phyloP scores from a whole-genome alignment of 2,888 invertebrate species.

The Leptogaster cylindrica region DNA sequence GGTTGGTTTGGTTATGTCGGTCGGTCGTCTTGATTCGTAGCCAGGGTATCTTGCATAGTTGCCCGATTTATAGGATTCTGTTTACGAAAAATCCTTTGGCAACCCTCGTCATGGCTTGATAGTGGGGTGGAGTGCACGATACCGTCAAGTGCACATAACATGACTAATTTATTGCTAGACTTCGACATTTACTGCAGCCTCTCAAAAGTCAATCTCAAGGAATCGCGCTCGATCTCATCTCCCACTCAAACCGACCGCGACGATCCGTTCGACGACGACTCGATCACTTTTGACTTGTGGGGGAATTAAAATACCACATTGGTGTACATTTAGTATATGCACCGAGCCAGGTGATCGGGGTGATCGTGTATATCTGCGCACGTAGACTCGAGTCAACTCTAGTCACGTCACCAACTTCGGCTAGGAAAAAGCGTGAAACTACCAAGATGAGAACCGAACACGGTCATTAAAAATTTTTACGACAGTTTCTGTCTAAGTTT shows the following conservation, averaged over 20 bases:
- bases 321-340: too few relatives aligned
- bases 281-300: too few relatives aligned
- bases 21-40: too few relatives aligned
- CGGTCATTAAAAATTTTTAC: conserved; percentile 42
- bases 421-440: conserved; percentile 44
- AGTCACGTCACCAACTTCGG: not conserved
- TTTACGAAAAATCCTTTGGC: too few relatives aligned
- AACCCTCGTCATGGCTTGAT: too few relatives aligned
- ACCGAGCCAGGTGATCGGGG: too few relatives aligned
- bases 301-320: too few relatives aligned
- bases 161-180: conserved; percentile 44
- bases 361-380: too few relatives aligned
- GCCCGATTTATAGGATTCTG: too few relatives aligned
- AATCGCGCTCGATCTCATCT: conserved; percentile 1
- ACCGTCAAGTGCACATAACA: conserved; percentile 42
- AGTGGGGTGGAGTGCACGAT: not conserved
- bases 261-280: not conserved
- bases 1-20: too few relatives aligned
- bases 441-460: conserved; percentile 41
- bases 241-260: not conserved
- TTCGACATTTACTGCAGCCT: conserved; percentile 43
- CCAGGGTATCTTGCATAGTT: too few relatives aligned
- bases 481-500: conserved; percentile 24
- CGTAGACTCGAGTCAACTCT: too few relatives aligned
- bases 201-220: conserved; percentile 32